phyloP scores from a whole-genome alignment of 2,797 vertebrate species.

The Hippoglossus hippoglossus region DNA sequence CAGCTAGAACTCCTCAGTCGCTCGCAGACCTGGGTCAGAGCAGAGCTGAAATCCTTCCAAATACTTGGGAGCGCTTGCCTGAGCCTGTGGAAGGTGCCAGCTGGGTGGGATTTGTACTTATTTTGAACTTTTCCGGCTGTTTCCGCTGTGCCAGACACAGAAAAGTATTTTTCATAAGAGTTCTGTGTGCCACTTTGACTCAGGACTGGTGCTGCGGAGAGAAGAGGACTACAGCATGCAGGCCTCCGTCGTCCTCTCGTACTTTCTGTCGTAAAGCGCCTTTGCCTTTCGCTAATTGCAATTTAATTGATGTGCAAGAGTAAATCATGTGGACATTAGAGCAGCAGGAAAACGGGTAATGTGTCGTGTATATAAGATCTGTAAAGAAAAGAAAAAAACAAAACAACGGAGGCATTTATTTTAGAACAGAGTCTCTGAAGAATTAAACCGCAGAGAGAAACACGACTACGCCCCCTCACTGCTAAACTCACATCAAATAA shows the following conservation, averaged over 20 bases:
- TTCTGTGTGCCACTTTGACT: slow-evolving; percentile 69
- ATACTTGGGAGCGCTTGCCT: slow-evolving; percentile 66
- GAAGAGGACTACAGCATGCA: slow-evolving; percentile 68
- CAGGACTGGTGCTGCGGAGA: slow-evolving; percentile 52
- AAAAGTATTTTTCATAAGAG: slow-evolving; percentile 75
- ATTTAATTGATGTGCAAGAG: slow-evolving; percentile 70
- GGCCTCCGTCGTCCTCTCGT: slow-evolving; percentile 65
- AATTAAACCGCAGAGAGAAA: slow-evolving; percentile 59
- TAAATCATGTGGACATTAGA: slow-evolving; percentile 67
- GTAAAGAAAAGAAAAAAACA: slow-evolving; percentile 44
- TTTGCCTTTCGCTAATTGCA: slow-evolving; percentile 55
- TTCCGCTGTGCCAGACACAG: slow-evolving; percentile 69
- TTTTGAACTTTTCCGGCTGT: slow-evolving; percentile 47
- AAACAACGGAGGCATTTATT: slow-evolving; percentile 57
- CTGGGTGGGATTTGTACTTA: slow-evolving; percentile 65
- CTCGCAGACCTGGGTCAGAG: slow-evolving; percentile 74
- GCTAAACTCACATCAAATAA: slow-evolving; percentile 72
- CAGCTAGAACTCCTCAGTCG: slow-evolving; percentile 68
- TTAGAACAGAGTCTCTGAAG: slow-evolving; percentile 53
- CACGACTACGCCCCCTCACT: slow-evolving; percentile 61
- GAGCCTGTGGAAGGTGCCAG: slow-evolving; percentile 66
- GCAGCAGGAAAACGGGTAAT: slow-evolving; percentile 66
- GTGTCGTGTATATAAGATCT: slow-evolving; percentile 52
- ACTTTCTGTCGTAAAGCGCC: slow-evolving; percentile 64
- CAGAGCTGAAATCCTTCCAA: slow-evolving; percentile 78